phyloP scores from a whole-genome alignment of 2,797 vertebrate genomes.

The Vipera ursinii region DNA sequence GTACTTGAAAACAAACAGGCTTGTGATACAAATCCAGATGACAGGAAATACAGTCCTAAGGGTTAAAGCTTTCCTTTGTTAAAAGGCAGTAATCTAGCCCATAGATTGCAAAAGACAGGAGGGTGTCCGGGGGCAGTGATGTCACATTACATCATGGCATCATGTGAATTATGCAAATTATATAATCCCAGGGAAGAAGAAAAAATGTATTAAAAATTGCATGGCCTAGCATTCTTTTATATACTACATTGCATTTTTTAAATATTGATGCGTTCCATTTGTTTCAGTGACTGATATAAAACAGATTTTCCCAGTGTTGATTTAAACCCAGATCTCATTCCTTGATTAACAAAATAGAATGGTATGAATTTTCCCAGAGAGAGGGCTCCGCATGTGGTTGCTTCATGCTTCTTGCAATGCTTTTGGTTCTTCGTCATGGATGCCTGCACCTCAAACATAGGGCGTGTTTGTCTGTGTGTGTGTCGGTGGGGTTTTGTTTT shows the following conservation, averaged over 20 bases:
- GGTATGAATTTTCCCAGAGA: neutral
- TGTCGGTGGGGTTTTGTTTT: accelerated
- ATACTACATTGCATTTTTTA: neutral
- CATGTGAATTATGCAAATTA: neutral
- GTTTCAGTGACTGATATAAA: neutral
- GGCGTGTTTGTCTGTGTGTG: too few species aligned
- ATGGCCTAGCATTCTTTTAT: neutral
- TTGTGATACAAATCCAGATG: neutral
- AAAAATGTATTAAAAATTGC: neutral
- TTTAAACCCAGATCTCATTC: neutral
- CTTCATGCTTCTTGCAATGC: neutral
- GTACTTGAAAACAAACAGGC: neutral
- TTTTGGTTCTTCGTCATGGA: neutral
- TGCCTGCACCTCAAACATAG: neutral
- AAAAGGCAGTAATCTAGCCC: neutral
- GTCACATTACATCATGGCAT: neutral
- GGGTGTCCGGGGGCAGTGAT: neutral
- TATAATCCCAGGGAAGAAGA: neutral
- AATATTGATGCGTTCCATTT: neutral
- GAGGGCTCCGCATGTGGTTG: neutral
- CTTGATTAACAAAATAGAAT: neutral
- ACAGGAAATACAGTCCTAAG: neutral
- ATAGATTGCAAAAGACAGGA: neutral
- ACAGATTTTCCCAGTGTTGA: neutral
- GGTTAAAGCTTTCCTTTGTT: neutral